These are phyloP conservation scores for Megalops cyprinoides DNA, from an alignment of 2,797 vertebrate genomes.

Conservation along the genomic window DNA sequence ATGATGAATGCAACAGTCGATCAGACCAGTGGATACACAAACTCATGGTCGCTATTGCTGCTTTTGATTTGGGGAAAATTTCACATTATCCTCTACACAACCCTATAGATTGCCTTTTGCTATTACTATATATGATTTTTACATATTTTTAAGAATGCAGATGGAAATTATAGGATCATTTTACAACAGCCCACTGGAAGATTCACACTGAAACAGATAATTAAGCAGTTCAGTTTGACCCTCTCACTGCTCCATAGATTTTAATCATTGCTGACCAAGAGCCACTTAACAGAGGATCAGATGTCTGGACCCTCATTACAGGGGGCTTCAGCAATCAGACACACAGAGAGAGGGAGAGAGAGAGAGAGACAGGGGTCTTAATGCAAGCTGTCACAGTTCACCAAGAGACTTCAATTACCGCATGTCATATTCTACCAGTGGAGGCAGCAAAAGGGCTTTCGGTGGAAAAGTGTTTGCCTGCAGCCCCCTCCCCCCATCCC, in stretches of 20 bases:
- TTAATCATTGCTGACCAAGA: slow-evolving; percentile 45
- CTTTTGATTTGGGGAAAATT: no score
- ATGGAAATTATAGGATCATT: not conserved
- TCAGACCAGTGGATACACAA: no score
- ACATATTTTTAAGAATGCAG: not conserved
- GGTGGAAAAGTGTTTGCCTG: not conserved
- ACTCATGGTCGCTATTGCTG: no score
- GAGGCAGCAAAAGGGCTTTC: slow-evolving; percentile 1
- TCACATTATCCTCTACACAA: no score
- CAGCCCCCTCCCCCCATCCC: not conserved
- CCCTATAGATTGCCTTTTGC: no score
- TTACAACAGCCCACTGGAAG: slow-evolving; percentile 16
- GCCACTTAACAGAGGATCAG: slow-evolving; percentile 37
- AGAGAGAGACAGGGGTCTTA: not conserved
- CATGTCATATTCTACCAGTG: slow-evolving; percentile 11
- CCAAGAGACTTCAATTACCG: slow-evolving; percentile 26
- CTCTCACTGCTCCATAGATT: slow-evolving; percentile 30
- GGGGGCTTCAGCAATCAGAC: slow-evolving; percentile 18
- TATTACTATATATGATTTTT: no score
- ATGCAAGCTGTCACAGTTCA: not conserved
- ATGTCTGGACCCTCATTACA: slow-evolving; percentile 36
- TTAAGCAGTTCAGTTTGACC: slow-evolving; percentile 31
- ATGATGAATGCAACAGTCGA: no score
- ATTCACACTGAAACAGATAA: slow-evolving; percentile 38
- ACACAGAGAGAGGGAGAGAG: slow-evolving; percentile 21